Evolutionary conservation across 1,140 invertebrate genomes (phyloP).

Genomic region (Mactra quadrangularis): DNA sequence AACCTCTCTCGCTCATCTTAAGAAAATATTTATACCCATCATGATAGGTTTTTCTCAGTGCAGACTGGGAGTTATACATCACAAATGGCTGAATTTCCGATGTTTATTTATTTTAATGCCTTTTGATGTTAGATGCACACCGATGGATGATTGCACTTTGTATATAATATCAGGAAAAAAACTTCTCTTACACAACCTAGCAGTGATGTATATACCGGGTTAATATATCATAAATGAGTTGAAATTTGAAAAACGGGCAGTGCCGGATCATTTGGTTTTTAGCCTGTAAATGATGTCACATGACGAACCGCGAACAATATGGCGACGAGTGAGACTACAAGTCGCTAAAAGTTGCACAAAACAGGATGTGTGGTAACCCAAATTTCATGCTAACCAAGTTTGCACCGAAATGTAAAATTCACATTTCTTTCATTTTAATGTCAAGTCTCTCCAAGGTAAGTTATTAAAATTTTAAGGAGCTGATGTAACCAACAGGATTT

Average conservation of each 20-base stretch:
- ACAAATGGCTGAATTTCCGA: conserved; percentile 24
- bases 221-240: conserved; percentile 41
- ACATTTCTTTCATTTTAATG: too few species aligned
- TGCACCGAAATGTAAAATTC: too few species aligned
- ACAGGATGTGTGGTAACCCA: too few species aligned
- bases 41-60: conserved; percentile 13
- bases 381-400: too few species aligned
- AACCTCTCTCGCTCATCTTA: not conserved
- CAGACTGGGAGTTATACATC: not conserved
- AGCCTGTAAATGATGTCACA: too few species aligned
- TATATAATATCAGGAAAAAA: conserved; percentile 5
- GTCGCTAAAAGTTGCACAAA: too few species aligned
- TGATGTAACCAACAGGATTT: too few species aligned
- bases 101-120: conserved; percentile 49
- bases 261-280: not conserved
- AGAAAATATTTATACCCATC: conserved; percentile 51
- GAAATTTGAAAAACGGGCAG: not conserved
- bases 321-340: too few species aligned
- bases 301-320: too few species aligned
- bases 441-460: too few species aligned
- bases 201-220: conserved; percentile 12
- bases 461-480: too few species aligned
- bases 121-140: conserved; percentile 39
- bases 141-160: conserved; percentile 26
- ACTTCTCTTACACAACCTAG: conserved; percentile 14